Evolutionary conservation across 2,888 invertebrate genomes (phyloP), one percentile per base, ranked within the genome.

Genomic region (Apamea sordens): DNA sequence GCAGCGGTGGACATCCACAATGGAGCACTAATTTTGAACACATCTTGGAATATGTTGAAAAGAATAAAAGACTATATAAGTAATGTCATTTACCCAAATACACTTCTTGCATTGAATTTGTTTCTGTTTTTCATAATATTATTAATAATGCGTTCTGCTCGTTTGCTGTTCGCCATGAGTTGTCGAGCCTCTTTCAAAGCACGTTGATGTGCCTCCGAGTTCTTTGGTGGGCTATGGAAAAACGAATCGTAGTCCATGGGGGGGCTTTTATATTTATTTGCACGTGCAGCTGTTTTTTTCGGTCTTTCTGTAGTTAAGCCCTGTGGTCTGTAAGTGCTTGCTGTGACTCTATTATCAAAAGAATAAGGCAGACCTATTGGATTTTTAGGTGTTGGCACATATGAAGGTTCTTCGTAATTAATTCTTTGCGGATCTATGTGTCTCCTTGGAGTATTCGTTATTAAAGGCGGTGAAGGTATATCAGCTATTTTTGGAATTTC

Each of bases 161-260:
- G 77, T 87, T 91, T 85, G 76, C 93, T 93, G 2, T 91, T 91
- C 84, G 89, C 87, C 13, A 95, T 91, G 5, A 95, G 80, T 63
- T 89, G 87, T 36, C 85, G 88, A 4, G 93, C 93, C 50, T 92
- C 88, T 28, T 89, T 85, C 24, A 92, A 59, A 8, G 89, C 89
- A 75, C 88, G 86, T 59, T 90, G 81, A 71, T 90, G 89, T 15
- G 69, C 80, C 21, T 78, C 70, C 2, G 76, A 67, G 44, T 82
- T 36, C 44, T 72, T 81, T 36, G 74, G 61, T 32, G 80, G 77
- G n/a, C 28, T 79, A 63, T 79, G 82, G 56, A 87, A 85, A 44
- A 89, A 85, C 44, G 90, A 85, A 74, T 86, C 73, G 61, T 86
- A 85, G 71, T 85, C 80, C 32, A 79, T 64, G 11, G 75, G 11